Evolutionary conservation across 1,140 invertebrate species (phyloP).

Genomic region (Lordiphosa clarofinis): DNA sequence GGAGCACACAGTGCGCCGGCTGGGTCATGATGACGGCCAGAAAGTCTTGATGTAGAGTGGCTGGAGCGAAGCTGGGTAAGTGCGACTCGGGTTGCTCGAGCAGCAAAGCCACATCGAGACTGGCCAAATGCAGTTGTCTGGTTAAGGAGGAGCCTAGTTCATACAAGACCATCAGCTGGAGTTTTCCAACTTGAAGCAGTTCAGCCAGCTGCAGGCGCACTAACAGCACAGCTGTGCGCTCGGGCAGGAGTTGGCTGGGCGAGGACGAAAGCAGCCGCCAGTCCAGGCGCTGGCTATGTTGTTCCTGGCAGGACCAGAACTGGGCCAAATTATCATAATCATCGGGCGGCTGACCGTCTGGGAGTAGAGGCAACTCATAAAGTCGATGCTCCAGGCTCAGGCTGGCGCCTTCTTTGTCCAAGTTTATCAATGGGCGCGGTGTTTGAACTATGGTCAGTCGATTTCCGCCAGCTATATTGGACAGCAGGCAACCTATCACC

Average conservation of each 20-base stretch:
- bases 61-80: slow-evolving; percentile 26
- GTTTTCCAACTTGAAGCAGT: slow-evolving; percentile 24
- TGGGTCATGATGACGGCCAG: slow-evolving; percentile 52
- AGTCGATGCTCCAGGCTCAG: slow-evolving; percentile 34
- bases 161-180: slow-evolving; percentile 38
- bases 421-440: slow-evolving; percentile 30
- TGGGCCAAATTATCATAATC: slow-evolving; percentile 49
- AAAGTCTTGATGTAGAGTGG: slow-evolving; percentile 55
- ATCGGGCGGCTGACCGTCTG: slow-evolving; percentile 41
- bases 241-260: slow-evolving; percentile 25
- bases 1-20: slow-evolving; percentile 22
- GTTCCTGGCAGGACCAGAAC: slow-evolving; percentile 59
- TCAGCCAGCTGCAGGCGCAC: slow-evolving; percentile 36
- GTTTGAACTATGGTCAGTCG: slow-evolving; percentile 24
- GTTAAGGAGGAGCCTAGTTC: slow-evolving; percentile 13
- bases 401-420: slow-evolving; percentile 1
- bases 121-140: slow-evolving; percentile 43
- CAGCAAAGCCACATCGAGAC: slow-evolving; percentile 25
- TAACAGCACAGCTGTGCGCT: slow-evolving; percentile 44
- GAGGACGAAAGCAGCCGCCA: slow-evolving; percentile 20
- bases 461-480: slow-evolving; percentile 32
- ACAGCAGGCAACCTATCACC: slow-evolving; percentile 40
- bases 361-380: slow-evolving; percentile 46
- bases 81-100: slow-evolving; percentile 22
- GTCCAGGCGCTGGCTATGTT: slow-evolving; percentile 20